Evolutionary conservation across 2,113 vertebrate species (phyloP).

Genomic region (Odocoileus hemionus): DNA sequence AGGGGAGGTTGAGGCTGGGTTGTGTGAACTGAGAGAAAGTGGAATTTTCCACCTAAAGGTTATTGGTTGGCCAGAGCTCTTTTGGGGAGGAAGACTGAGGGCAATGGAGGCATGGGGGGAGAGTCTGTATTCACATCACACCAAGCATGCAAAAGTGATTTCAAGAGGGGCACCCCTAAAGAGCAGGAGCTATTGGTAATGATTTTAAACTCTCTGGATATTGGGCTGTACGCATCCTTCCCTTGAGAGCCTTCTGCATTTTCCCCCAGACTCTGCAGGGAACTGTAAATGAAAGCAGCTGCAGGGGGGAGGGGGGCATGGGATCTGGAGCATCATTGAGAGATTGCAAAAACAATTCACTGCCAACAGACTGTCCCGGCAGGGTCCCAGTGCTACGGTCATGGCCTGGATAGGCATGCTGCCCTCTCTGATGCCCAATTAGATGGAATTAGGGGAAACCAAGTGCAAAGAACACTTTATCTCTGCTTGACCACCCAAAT

Average conservation of each 20-base stretch:
- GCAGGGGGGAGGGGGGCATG: constrained; percentile 66
- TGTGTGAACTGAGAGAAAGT: background rate
- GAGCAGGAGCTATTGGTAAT: constrained; percentile 4
- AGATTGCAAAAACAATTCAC: constrained; percentile 82
- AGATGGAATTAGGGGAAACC: background rate
- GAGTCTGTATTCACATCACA: constrained; percentile 60
- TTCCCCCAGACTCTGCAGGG: constrained; percentile 69
- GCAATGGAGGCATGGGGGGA: background rate
- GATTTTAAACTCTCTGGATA: constrained; percentile 1
- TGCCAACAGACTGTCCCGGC: constrained; percentile 82
- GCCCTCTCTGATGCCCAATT: constrained; percentile 58
- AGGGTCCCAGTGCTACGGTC: constrained; percentile 76
- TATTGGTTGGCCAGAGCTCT: background rate
- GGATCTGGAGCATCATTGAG: constrained; percentile 71
- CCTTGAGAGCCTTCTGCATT: constrained; percentile 60
- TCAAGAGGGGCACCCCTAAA: constrained; percentile 37
- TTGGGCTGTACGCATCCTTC: constrained; percentile 38
- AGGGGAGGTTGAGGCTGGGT: background rate
- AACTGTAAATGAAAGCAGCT: constrained; percentile 71
- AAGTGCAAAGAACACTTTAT: background rate
- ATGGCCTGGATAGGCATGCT: constrained; percentile 51
- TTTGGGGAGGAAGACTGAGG: background rate
- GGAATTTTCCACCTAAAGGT: background rate
- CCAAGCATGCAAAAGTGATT: constrained; percentile 64
- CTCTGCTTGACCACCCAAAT: constrained; percentile 37